Evolutionary conservation across 2,888 invertebrate species (phyloP).

Genomic region (Zeuzera pyrina): DNA sequence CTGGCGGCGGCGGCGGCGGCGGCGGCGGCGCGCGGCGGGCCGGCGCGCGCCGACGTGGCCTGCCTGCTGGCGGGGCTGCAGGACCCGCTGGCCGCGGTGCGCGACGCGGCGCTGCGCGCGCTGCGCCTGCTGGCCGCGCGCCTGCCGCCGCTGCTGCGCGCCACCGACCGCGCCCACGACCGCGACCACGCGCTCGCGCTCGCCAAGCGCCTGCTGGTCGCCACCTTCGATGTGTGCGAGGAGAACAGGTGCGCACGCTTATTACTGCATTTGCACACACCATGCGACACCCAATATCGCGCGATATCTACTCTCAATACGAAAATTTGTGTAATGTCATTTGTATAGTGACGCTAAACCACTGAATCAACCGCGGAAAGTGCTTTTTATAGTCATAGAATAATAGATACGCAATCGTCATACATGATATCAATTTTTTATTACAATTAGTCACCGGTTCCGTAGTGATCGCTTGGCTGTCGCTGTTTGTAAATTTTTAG

Average conservation of each 20-base stretch:
- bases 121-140: conserved; percentile 82
- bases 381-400: too few species aligned
- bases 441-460: too few species aligned
- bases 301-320: too few species aligned
- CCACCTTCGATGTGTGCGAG: conserved; percentile 84
- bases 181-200: conserved; percentile 76
- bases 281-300: too few species aligned
- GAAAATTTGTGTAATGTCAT: too few species aligned
- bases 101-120: conserved; percentile 87
- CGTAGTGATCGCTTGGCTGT: too few species aligned
- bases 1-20: conserved; percentile 84
- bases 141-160: conserved; percentile 77
- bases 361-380: too few species aligned
- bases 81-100: conserved; percentile 78
- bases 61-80: conserved; percentile 85
- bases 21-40: conserved; percentile 79
- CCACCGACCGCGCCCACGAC: conserved; percentile 73
- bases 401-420: too few species aligned
- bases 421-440: too few species aligned
- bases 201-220: conserved; percentile 85
- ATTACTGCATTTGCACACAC: too few species aligned
- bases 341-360: too few species aligned
- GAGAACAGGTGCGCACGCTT: conserved; percentile 83
- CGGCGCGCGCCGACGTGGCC: conserved; percentile 79
- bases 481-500: too few species aligned